phyloP scores from a whole-genome alignment of 2,797 vertebrate genomes.

The Tenualosa thibaudeaui region DNA sequence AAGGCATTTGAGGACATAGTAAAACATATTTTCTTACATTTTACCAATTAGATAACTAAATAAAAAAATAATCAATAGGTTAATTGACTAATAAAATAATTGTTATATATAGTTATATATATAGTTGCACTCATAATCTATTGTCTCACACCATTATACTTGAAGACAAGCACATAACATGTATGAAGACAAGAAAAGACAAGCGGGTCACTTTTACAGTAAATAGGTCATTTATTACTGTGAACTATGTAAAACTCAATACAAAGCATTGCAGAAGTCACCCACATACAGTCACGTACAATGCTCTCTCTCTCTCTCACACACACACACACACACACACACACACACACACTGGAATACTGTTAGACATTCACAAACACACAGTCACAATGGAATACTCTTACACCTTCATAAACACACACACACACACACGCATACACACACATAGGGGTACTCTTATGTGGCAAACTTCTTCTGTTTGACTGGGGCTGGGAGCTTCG shows the following conservation, averaged over 20 bases:
- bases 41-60: too few relatives aligned
- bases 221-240: conserved; percentile 58
- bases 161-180: background rate
- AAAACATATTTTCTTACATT: too few relatives aligned
- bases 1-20: too few relatives aligned
- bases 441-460: conserved; percentile 58
- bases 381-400: background rate
- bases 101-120: too few relatives aligned
- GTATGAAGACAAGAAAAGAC: background rate
- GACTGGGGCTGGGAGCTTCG: conserved; percentile 85
- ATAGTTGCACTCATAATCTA: too few relatives aligned
- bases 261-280: conserved; percentile 38
- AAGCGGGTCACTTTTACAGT: conserved; percentile 26
- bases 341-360: conserved; percentile 16
- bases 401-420: conserved; percentile 28
- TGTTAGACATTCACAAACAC: background rate
- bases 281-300: background rate
- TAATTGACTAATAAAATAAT: too few relatives aligned
- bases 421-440: background rate
- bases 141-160: too few relatives aligned
- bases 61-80: too few relatives aligned
- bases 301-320: background rate
- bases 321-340: background rate
- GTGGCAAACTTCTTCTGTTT: conserved; percentile 95
- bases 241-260: conserved; percentile 40